Conservation (phyloP, 2,113 vertebrate genomes). For the Tenebrosternarchus preto region DNA sequence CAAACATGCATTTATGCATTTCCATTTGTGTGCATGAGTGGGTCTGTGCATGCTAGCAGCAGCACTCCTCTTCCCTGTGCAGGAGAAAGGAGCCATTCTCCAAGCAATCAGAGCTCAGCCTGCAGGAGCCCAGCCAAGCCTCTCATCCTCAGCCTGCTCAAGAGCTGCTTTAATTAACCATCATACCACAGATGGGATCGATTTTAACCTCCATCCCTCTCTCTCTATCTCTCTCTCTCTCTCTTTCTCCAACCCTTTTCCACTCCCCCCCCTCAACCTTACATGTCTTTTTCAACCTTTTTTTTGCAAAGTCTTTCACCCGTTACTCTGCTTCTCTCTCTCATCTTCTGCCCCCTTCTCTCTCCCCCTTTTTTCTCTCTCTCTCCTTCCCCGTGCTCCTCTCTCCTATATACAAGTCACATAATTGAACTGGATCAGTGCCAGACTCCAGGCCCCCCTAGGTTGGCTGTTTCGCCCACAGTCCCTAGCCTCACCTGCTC, state of each 20-base stretch:
- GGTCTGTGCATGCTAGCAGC: conserved; percentile 80
- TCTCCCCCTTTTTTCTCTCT: conserved; percentile 56
- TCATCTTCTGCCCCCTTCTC: conserved; percentile 60
- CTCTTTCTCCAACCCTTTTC: conserved; percentile 71
- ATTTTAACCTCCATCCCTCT: conserved; percentile 78
- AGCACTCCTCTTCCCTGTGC: conserved; percentile 92
- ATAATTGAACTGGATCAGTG: conserved; percentile 86
- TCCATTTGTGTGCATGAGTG: conserved; percentile 51
- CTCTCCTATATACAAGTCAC: conserved; percentile 83
- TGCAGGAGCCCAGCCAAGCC: conserved; percentile 97
- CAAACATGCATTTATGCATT: conserved; percentile 55
- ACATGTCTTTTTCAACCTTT: conserved; percentile 67
- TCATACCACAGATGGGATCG: conserved; percentile 99
- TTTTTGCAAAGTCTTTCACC: conserved; percentile 71
- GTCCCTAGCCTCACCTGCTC: conserved; percentile 86
- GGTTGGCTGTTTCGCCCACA: conserved; percentile 64
- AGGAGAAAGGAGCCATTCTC: conserved; percentile 98
- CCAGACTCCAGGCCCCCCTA: conserved; percentile 70
- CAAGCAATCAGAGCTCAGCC: conserved; percentile 94
- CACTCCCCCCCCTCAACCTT: conserved; percentile 60
- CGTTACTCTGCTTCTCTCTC: conserved; percentile 60
- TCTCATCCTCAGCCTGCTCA: conserved; percentile 96
- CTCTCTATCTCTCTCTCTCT: conserved; percentile 66
- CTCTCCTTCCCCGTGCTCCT: conserved; percentile 60
- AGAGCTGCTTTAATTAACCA: conserved; percentile 99